Conservation (phyloP, 2,797 vertebrate species). For the Danio albolineatus region DNA sequence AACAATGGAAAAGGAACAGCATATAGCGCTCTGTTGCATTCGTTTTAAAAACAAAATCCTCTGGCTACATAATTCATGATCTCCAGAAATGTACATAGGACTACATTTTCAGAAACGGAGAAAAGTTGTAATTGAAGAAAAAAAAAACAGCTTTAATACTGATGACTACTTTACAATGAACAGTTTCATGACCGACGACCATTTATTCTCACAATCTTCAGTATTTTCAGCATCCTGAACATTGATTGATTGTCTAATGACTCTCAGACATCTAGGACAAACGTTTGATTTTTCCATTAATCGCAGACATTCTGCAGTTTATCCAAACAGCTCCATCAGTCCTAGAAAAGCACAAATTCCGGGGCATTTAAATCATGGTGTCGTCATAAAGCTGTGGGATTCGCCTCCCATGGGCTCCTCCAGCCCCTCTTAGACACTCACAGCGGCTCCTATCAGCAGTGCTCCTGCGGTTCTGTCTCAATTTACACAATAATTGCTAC, state of each 20-base stretch:
- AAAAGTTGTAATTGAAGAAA: too few relatives aligned
- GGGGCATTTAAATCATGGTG: not conserved
- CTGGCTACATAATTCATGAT: too few relatives aligned
- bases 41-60: too few relatives aligned
- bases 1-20: too few relatives aligned
- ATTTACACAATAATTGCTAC: conserved; percentile 32
- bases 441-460: not conserved
- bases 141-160: too few relatives aligned
- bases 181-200: too few relatives aligned
- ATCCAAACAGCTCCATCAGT: not conserved
- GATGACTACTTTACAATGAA: not conserved
- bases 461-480: conserved; percentile 10
- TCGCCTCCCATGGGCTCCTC: conserved; percentile 17
- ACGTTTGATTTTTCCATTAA: not conserved
- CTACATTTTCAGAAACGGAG: too few relatives aligned
- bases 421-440: conserved; percentile 17
- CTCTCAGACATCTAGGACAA: not conserved
- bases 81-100: too few relatives aligned
- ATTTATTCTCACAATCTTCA: not conserved
- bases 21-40: too few relatives aligned
- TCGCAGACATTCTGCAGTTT: not conserved
- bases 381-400: conserved; percentile 4
- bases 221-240: not conserved
- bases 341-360: conserved; percentile 1
- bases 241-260: not conserved